phyloP scores from a whole-genome alignment of 2,797 vertebrate genomes.

The Pseudocheirus occidentalis region DNA sequence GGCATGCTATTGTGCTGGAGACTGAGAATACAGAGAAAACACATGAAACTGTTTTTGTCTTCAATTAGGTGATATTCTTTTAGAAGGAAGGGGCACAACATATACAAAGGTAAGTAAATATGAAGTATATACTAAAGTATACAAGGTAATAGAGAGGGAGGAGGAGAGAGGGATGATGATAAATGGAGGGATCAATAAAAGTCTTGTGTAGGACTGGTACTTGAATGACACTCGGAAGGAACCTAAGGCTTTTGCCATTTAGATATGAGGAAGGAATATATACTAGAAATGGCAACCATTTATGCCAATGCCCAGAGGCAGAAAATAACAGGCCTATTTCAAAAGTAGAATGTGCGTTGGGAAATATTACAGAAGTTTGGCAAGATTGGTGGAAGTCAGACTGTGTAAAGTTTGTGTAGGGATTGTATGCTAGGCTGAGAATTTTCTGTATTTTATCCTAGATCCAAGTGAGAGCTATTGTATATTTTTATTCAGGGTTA shows the following conservation, averaged over 20 bases:
- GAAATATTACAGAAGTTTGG: neutral
- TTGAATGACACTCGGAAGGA: neutral
- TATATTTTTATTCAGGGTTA: neutral
- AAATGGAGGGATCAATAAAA: neutral
- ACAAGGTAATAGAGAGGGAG: neutral
- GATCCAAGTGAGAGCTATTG: neutral
- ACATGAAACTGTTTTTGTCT: neutral
- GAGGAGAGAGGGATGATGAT: neutral
- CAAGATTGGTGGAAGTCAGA: neutral
- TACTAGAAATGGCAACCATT: neutral
- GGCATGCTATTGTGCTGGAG: neutral
- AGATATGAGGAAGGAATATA: neutral
- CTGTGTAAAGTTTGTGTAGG: neutral
- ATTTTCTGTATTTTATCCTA: neutral
- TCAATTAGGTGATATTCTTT: neutral
- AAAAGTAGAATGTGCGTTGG: neutral
- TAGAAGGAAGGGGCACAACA: neutral
- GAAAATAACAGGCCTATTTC: neutral
- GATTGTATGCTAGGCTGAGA: neutral
- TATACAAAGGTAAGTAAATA: neutral
- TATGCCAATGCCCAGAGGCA: neutral
- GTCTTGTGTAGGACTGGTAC: neutral
- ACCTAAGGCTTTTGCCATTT: neutral
- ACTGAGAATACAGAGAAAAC: neutral
- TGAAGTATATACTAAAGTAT: neutral